Conservation (phyloP, 1,140 invertebrate genomes). For the Leptestheria dahalacensis region DNA sequence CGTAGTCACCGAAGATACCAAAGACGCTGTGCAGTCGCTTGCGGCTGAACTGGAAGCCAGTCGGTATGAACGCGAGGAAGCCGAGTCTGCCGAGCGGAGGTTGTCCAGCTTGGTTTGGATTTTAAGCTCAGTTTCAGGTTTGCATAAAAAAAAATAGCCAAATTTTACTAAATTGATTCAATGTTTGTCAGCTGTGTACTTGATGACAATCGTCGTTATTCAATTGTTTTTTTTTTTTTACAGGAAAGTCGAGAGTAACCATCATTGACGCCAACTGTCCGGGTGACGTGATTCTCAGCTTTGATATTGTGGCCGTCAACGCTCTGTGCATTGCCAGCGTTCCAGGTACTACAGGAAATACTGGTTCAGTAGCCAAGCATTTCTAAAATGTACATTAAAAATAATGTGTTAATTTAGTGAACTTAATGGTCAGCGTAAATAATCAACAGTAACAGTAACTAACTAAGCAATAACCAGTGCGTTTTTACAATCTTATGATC, state of each 20-base stretch:
- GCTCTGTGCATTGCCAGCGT: conserved; percentile 88
- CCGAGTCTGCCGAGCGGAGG: not conserved
- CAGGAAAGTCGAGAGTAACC: not conserved
- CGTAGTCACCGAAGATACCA: not conserved
- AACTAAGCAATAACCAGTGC: too few relatives aligned
- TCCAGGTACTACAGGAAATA: too few relatives aligned
- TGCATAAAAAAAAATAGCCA: not conserved
- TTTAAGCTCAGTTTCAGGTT: conserved; percentile 1
- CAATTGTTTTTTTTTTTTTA: not conserved
- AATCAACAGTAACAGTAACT: too few relatives aligned
- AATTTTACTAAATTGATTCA: not conserved
- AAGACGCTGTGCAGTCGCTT: conserved; percentile 7
- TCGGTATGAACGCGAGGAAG: conserved; percentile 2
- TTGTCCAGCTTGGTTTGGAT: conserved; percentile 9
- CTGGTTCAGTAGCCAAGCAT: not conserved
- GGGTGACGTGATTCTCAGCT: conserved; percentile 82
- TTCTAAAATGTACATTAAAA: too few relatives aligned
- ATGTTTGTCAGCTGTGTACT: too few relatives aligned
- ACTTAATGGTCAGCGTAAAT: too few relatives aligned
- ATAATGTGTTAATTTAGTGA: not conserved
- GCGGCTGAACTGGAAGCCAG: conserved; percentile 7
- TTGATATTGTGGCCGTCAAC: conserved; percentile 84
- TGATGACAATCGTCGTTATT: too few relatives aligned
- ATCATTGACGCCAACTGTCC: conserved; percentile 97
- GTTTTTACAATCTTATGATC: too few relatives aligned